Percentiles rank a stretch among this genome's conserved stretches.
Conservation (phyloP, 2,797 vertebrate species). For the Gallinago nigripennis region DNA sequence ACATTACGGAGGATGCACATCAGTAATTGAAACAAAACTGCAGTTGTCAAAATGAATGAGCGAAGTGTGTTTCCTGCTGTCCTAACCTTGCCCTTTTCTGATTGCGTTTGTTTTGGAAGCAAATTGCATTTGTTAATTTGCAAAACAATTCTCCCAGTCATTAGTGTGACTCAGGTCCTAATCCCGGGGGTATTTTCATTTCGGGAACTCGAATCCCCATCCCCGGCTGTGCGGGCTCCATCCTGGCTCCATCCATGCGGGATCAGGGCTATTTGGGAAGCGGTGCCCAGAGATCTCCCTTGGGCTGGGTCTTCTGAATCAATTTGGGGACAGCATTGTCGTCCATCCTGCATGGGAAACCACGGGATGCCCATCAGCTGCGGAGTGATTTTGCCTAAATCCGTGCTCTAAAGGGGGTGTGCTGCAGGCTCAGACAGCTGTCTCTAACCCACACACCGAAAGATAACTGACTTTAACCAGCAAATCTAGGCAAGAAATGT, state of each 20-base stretch:
- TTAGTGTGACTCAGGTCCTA: neutral
- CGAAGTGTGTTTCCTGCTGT: neutral
- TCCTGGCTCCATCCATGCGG: fast-evolving
- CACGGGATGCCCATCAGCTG: neutral
- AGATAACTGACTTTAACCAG: neutral
- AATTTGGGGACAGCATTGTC: fast-evolving
- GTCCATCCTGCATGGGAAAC: fast-evolving
- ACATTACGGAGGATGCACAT: neutral
- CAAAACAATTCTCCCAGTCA: neutral
- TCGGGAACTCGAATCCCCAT: neutral
- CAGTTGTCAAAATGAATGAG: constrained; percentile 14
- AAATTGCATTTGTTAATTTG: neutral
- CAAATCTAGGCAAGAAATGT: fast-evolving
- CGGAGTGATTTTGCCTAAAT: fast-evolving
- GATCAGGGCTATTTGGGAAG: fast-evolving
- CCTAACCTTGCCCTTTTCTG: constrained; percentile 14
- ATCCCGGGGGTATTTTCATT: fast-evolving
- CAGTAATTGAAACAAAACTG: constrained; percentile 28
- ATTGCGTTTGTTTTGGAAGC: neutral
- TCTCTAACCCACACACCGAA: neutral
- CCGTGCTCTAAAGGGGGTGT: fast-evolving
- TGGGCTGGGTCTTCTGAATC: neutral
- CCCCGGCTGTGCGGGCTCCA: fast-evolving
- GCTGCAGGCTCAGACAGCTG: neutral
- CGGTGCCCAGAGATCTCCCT: fast-evolving